Percentiles rank a stretch among this genome's conserved stretches.
phyloP scores from a whole-genome alignment of 2,888 invertebrate genomes.

The Oligia fasciuncula region DNA sequence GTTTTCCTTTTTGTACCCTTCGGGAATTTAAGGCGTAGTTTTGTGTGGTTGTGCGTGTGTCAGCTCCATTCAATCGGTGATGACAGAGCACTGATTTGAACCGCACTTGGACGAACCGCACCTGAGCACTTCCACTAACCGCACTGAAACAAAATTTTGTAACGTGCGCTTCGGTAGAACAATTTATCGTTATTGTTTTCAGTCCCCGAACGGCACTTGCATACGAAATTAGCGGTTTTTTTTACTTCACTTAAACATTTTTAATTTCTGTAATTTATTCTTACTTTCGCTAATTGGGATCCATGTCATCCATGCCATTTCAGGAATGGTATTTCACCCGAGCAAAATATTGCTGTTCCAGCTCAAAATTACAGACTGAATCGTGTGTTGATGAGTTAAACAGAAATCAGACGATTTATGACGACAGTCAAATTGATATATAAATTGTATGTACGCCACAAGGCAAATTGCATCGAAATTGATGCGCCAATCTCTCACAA shows the following conservation, averaged over 20 bases:
- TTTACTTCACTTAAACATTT: background rate
- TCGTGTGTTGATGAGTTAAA: background rate
- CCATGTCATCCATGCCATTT: background rate
- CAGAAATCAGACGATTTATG: background rate
- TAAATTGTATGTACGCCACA: background rate
- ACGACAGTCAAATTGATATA: background rate
- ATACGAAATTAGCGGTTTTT: background rate
- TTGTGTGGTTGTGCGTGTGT: background rate
- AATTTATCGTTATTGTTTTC: too few relatives aligned
- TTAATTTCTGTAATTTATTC: background rate
- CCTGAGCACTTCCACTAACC: too few relatives aligned
- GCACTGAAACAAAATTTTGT: too few relatives aligned
- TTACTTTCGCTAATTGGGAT: background rate
- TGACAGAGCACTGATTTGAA: background rate
- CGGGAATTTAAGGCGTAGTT: background rate
- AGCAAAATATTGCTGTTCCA: too few relatives aligned
- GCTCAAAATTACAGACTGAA: background rate
- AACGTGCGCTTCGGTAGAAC: too few relatives aligned
- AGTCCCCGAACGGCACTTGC: too few relatives aligned
- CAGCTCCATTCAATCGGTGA: background rate
- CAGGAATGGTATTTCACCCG: background rate
- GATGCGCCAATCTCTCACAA: conserved; percentile 26
- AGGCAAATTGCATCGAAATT: conserved; percentile 11
- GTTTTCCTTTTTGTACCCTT: background rate
- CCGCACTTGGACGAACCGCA: too few relatives aligned